Base-by-base conservation (phyloP, 2,797 vertebrate species). In the Syndactyla subalaris region DNA sequence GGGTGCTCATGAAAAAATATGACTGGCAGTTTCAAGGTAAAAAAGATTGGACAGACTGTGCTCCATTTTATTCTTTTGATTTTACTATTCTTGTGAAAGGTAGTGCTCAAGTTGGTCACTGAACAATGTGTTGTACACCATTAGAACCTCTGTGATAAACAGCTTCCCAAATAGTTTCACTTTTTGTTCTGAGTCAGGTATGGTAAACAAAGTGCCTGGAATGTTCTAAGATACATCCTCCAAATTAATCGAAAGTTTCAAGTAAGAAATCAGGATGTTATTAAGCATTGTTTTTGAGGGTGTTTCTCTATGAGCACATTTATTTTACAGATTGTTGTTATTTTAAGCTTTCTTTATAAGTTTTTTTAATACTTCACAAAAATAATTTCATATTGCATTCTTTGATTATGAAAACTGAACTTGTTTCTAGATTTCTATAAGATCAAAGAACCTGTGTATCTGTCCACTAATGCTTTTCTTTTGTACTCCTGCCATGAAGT, bases 401-500 rank as follows among this genome's bases (percentile, higher is more conserved):
- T 67, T 67, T 18, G 39, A 0, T 67, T 67, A 32, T 5, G 22
- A 72, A 91, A 79, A 57, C 5, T 34, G n/a, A 71, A 13, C 2
- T 66, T 30, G 5, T 32, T 85, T 79, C 49, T 78, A 23, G 7
- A 68, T 68, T 52, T 49, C 27, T 66, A 0, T 54, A 29, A 83
- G 66, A 72, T 62, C 22, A n/a, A 45, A 59, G 14, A 27, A 55
- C 9, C 26, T 29, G 2, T 57, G 1, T 58, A 22, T 51, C 24
- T 43, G 6, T 55, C 22, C 16, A 27, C 7, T n/a, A 45, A 14
- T 29, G 7, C 2, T 86, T 90, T 80, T 62, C 10, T 43, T 74
- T 81, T 5, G 0, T 41, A 5, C 2, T 79, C 2, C 21, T 4
- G 0, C 30, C 26, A 18, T 24, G 38, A 52, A 86, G 21, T 22